Percentiles rank a stretch among this genome's conserved stretches.
Evolutionary conservation across 2,888 invertebrate species (phyloP).

Genomic region (Caenorhabditis sinica): DNA sequence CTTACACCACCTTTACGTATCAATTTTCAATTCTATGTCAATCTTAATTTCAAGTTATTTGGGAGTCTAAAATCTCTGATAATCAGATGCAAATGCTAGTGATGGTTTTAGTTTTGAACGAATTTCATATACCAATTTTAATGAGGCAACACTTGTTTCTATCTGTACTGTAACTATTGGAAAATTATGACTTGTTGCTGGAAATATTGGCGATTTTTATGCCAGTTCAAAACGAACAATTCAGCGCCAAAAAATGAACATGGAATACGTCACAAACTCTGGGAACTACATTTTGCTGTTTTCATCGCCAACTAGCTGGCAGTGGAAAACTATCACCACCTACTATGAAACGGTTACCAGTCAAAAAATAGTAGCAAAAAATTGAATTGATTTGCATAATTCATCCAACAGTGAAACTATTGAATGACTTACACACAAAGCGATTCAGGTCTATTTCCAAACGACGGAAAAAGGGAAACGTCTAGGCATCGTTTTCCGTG

Average conservation of each 20-base stretch:
- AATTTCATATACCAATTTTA: too few species aligned
- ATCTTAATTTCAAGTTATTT: slow-evolving; percentile 9
- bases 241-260: too few species aligned
- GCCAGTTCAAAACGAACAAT: too few species aligned
- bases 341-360: slow-evolving; percentile 19
- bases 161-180: too few species aligned
- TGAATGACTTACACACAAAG: slow-evolving; percentile 28
- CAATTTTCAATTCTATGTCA: slow-evolving; percentile 35
- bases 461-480: slow-evolving; percentile 23
- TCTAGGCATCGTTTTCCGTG: slow-evolving; percentile 42
- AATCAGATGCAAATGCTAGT: background rate
- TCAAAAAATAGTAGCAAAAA: slow-evolving; percentile 19
- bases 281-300: background rate
- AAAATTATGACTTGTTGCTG: too few species aligned
- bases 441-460: slow-evolving; percentile 2
- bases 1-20: slow-evolving; percentile 24
- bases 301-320: background rate
- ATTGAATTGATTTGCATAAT: slow-evolving; percentile 53
- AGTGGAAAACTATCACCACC: slow-evolving; percentile 3
- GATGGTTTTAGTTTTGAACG: too few species aligned
- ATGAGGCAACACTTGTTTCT: too few species aligned
- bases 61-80: background rate
- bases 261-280: too few species aligned
- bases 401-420: slow-evolving; percentile 23
- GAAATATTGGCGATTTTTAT: too few species aligned